Conservation (phyloP, 2,113 vertebrate species). For the Chauna torquata region DNA sequence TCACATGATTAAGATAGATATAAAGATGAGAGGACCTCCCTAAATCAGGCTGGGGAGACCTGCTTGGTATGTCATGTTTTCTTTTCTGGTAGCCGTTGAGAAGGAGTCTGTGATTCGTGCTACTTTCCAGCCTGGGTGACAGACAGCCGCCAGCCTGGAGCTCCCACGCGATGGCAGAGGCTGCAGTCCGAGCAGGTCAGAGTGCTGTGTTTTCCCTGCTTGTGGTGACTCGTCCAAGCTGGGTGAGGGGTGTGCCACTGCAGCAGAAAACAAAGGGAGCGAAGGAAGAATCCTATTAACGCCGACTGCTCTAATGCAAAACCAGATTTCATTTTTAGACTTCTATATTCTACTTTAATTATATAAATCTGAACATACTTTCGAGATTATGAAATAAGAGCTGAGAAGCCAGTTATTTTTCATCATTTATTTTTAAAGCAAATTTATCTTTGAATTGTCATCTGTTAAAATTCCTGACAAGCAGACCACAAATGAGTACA, state of each 20-base stretch:
- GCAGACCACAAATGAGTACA: slow-evolving; percentile 69
- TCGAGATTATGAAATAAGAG: slow-evolving; percentile 46
- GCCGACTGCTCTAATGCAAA: not conserved
- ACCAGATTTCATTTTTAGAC: slow-evolving; percentile 36
- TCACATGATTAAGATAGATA: not conserved
- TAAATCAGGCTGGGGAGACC: not conserved
- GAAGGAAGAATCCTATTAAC: slow-evolving; percentile 3
- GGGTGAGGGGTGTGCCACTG: not conserved
- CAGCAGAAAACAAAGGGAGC: not conserved
- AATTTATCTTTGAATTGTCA: slow-evolving; percentile 72
- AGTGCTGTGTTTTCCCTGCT: not conserved
- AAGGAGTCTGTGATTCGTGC: not conserved
- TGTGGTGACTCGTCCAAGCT: not conserved
- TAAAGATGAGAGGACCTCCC: too few relatives aligned
- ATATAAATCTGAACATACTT: slow-evolving; percentile 63
- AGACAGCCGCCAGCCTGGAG: not conserved
- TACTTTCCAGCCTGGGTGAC: not conserved
- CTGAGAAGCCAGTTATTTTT: slow-evolving; percentile 61
- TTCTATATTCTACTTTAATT: slow-evolving; percentile 67
- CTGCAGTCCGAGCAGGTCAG: not conserved
- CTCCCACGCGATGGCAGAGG: rapidly evolving
- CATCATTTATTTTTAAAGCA: slow-evolving; percentile 72
- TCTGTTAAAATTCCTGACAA: slow-evolving; percentile 62
- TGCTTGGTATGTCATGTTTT: not conserved
- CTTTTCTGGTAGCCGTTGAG: not conserved